phyloP scores from a whole-genome alignment of 1,140 invertebrate species.

The Chironomus tepperi region DNA sequence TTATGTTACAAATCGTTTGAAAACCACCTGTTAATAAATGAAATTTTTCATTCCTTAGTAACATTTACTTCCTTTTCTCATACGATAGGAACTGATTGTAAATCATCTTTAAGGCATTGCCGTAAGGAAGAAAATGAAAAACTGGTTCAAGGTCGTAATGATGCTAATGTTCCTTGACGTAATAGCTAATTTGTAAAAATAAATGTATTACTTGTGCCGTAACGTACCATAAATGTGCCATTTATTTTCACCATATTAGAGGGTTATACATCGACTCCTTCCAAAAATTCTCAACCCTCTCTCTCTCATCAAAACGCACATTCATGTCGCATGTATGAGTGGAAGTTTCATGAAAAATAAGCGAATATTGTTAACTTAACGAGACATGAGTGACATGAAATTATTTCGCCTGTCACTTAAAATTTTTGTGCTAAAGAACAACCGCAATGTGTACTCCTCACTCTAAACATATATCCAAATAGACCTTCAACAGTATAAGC shows the following conservation, averaged over 20 bases:
- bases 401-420: constrained; percentile 17
- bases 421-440: not conserved
- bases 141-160: constrained; percentile 20
- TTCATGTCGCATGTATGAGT: too few relatives aligned
- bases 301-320: too few relatives aligned
- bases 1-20: not conserved
- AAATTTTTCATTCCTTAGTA: not conserved
- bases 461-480: not conserved
- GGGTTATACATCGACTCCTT: too few relatives aligned
- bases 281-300: too few relatives aligned
- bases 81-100: not conserved
- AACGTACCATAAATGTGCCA: not conserved
- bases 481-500: not conserved
- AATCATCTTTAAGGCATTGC: not conserved
- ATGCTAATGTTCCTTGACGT: constrained; percentile 7
- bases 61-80: not conserved
- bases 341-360: not conserved
- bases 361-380: constrained; percentile 12
- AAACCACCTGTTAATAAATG: constrained; percentile 19
- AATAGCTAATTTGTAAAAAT: constrained; percentile 20
- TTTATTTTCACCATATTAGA: not conserved
- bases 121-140: not conserved
- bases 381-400: constrained; percentile 14
- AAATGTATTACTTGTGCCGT: not conserved
- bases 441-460: too few relatives aligned